phyloP scores from a whole-genome alignment of 2,888 invertebrate genomes.

The Hesperia comma region DNA sequence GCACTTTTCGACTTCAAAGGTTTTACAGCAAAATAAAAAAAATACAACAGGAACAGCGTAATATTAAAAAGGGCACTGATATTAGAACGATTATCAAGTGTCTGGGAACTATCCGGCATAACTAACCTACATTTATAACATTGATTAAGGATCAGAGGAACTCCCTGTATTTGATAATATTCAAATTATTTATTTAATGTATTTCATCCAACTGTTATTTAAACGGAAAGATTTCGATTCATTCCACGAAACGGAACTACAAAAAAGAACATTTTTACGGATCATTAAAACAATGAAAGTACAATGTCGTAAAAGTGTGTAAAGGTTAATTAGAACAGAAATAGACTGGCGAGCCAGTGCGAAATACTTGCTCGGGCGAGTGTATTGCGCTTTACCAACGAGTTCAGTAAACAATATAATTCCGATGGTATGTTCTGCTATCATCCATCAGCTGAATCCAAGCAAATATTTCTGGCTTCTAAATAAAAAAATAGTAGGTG shows the following conservation, averaged over 20 bases:
- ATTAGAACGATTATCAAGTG: no score
- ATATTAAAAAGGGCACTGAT: no score
- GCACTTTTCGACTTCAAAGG: no score
- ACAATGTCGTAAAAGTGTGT: constrained; percentile 36
- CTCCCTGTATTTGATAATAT: no score
- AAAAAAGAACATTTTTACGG: constrained; percentile 22
- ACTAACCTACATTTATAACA: no score
- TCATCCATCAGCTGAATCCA: background rate
- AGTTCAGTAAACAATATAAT: constrained; percentile 34
- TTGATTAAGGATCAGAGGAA: no score
- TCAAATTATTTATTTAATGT: no score
- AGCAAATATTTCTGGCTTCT: no score
- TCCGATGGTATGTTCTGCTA: constrained; percentile 12
- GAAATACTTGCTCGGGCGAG: constrained; percentile 27
- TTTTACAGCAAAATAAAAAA: no score
- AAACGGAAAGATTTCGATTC: constrained; percentile 3
- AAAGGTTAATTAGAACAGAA: constrained; percentile 37
- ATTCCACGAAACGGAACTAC: constrained; percentile 8
- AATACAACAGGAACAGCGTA: no score
- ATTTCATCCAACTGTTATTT: background rate
- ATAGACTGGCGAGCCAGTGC: constrained; percentile 25
- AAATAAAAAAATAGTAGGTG: no score
- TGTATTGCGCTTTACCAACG: constrained; percentile 29
- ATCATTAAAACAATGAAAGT: constrained; percentile 32
- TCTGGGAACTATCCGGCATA: no score